These are phyloP conservation scores for Pristionchus pacificus DNA, from an alignment of 1,140 invertebrate species.

Conservation along the genomic window DNA sequence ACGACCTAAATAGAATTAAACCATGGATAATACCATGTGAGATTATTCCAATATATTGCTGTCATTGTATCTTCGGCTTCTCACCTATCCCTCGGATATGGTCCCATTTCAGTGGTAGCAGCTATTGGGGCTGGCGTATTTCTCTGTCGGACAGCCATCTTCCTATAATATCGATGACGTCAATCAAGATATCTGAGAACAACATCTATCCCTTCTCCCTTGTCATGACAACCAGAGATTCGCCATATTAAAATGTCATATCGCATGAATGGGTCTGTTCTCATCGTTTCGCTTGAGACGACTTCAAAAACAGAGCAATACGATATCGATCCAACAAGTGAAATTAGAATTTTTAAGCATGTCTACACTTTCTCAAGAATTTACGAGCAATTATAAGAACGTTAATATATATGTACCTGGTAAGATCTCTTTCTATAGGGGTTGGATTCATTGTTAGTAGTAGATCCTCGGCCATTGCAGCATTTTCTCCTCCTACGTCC, in stretches of 20 bases:
- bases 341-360: too few species aligned
- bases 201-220: too few species aligned
- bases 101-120: slow-evolving; percentile 15
- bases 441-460: background rate
- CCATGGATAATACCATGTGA: background rate
- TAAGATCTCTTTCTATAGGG: background rate
- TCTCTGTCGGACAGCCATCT: background rate
- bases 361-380: too few species aligned
- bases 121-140: slow-evolving; percentile 4
- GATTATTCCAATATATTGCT: too few species aligned
- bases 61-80: too few species aligned
- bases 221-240: too few species aligned
- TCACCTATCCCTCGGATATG: slow-evolving; percentile 36
- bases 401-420: slow-evolving; percentile 9
- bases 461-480: slow-evolving; percentile 3
- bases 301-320: too few species aligned
- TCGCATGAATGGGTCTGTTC: too few species aligned
- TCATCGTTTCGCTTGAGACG: too few species aligned
- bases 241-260: too few species aligned
- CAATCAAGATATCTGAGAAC: background rate
- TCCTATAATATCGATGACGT: background rate
- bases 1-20: slow-evolving; percentile 17
- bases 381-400: too few species aligned
- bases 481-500: slow-evolving; percentile 12
- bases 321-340: too few species aligned